A percentile compares a stretch with the other conserved stretches of the same genome.
Conservation (phyloP, 2,888 invertebrate genomes). For the Sinopyrophorus schimmeli region DNA sequence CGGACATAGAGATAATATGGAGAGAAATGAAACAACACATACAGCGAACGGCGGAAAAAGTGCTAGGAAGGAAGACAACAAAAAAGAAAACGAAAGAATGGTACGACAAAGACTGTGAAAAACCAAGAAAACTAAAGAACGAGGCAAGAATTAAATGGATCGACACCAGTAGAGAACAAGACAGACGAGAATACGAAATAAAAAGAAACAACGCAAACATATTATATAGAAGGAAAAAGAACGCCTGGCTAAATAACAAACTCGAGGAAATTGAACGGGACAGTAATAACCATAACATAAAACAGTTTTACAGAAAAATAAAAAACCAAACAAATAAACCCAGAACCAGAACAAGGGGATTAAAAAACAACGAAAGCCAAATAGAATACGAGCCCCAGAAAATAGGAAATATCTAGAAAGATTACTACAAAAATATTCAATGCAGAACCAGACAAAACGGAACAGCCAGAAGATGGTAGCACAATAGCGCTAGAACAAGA, state of each 20-base stretch:
- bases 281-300: slow-evolving; percentile 9
- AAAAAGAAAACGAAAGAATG: slow-evolving; percentile 12
- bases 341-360: slow-evolving; percentile 7
- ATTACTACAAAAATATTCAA: slow-evolving; percentile 3
- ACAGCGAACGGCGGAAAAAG: not conserved
- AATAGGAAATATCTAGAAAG: slow-evolving; percentile 8
- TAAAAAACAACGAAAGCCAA: slow-evolving; percentile 11
- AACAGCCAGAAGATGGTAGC: slow-evolving; percentile 2
- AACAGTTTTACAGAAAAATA: slow-evolving; percentile 11
- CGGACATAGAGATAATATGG: slow-evolving; percentile 12
- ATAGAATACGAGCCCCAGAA: slow-evolving; percentile 9
- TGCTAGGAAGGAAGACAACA: slow-evolving; percentile 11
- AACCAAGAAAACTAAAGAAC: slow-evolving; percentile 9
- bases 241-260: slow-evolving; percentile 7
- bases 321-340: slow-evolving; percentile 8
- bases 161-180: slow-evolving; percentile 4
- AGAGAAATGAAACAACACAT: slow-evolving; percentile 10
- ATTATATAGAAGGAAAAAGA: not conserved
- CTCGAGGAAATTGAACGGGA: slow-evolving; percentile 9
- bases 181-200: slow-evolving; percentile 7
- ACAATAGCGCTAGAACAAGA: slow-evolving; percentile 5
- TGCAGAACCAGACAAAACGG: slow-evolving; percentile 2
- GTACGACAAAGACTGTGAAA: slow-evolving; percentile 7
- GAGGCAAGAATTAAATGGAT: slow-evolving; percentile 10
- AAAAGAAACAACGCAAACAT: slow-evolving; percentile 5